phyloP scores from a whole-genome alignment of 2,888 invertebrate genomes.

The Agapostemon virescens region DNA sequence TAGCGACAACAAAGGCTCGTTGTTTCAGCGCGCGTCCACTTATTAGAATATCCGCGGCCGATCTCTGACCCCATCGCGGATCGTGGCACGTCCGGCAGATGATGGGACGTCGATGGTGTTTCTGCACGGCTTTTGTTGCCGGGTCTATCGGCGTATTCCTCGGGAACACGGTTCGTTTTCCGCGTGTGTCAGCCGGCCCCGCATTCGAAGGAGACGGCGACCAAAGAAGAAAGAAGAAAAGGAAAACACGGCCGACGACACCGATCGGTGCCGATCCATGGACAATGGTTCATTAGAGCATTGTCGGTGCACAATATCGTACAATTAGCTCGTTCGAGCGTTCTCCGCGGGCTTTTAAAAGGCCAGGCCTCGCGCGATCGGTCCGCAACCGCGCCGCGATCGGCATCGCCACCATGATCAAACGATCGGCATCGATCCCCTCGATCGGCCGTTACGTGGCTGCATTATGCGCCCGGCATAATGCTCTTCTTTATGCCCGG shows the following conservation, averaged over 20 bases:
- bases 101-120: slow-evolving; percentile 58
- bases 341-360: slow-evolving; percentile 44
- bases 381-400: slow-evolving; percentile 50
- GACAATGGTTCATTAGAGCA: slow-evolving; percentile 80
- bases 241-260: slow-evolving; percentile 35
- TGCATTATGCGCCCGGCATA: slow-evolving; percentile 72
- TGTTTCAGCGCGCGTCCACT: slow-evolving; percentile 48
- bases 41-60: slow-evolving; percentile 59
- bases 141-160: slow-evolving; percentile 43
- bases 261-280: slow-evolving; percentile 58
- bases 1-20: slow-evolving; percentile 45
- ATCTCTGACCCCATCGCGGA: slow-evolving; percentile 54
- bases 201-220: background rate
- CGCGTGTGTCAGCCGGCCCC: slow-evolving; percentile 33
- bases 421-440: slow-evolving; percentile 74
- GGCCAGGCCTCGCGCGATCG: slow-evolving; percentile 49
- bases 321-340: slow-evolving; percentile 58
- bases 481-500: slow-evolving; percentile 70
- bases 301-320: slow-evolving; percentile 73
- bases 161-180: slow-evolving; percentile 60
- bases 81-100: slow-evolving; percentile 55
- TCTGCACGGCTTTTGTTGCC: slow-evolving; percentile 48
- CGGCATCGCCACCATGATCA: slow-evolving; percentile 69
- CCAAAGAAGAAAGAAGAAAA: background rate
- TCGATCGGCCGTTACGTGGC: slow-evolving; percentile 74